These are phyloP conservation scores for Hyperopisus bebe DNA, from an alignment of 2,113 vertebrate genomes.

Conservation along the genomic window DNA sequence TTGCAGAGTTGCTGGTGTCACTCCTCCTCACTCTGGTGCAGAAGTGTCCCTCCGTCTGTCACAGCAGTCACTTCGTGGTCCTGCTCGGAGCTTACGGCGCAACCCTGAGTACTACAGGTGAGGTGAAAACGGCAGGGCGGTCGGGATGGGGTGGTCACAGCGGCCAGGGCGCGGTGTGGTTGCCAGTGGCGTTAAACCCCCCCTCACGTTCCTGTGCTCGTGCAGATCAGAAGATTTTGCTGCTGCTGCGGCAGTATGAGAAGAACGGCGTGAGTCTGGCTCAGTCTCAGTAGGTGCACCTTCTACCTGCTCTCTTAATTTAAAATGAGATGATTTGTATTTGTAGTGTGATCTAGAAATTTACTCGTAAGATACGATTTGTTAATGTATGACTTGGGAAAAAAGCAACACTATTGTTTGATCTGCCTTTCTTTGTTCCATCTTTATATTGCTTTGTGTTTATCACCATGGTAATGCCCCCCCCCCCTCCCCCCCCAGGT, in stretches of 20 bases:
- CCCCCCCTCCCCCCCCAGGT: constrained; percentile 53
- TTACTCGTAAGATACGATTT: not conserved
- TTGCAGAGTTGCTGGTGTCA: constrained; percentile 74
- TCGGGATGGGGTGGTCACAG: not conserved
- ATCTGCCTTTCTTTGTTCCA: not conserved
- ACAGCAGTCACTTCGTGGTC: constrained; percentile 72
- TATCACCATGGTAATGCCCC: not conserved
- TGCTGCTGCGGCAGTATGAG: constrained; percentile 84
- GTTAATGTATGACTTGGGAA: not conserved
- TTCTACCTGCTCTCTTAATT: not conserved
- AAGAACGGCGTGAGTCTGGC: constrained; percentile 72
- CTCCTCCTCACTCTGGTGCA: constrained; percentile 70
- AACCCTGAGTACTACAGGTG: constrained; percentile 72
- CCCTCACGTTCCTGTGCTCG: constrained; percentile 9
- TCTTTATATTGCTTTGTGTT: not conserved
- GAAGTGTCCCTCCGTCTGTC: constrained; percentile 70
- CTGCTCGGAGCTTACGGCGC: constrained; percentile 85
- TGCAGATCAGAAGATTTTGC: constrained; percentile 84
- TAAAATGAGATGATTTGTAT: not conserved
- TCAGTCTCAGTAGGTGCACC: constrained; percentile 63
- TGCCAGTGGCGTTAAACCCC: constrained; percentile 12
- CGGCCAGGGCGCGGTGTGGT: too few relatives aligned
- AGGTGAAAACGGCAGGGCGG: constrained; percentile 21
- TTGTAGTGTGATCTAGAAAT: not conserved
- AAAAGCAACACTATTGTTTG: not conserved